Percentiles rank a stretch among this genome's conserved stretches.
phyloP scores from a whole-genome alignment of 1,140 invertebrate species.

The Ericerus pela region DNA sequence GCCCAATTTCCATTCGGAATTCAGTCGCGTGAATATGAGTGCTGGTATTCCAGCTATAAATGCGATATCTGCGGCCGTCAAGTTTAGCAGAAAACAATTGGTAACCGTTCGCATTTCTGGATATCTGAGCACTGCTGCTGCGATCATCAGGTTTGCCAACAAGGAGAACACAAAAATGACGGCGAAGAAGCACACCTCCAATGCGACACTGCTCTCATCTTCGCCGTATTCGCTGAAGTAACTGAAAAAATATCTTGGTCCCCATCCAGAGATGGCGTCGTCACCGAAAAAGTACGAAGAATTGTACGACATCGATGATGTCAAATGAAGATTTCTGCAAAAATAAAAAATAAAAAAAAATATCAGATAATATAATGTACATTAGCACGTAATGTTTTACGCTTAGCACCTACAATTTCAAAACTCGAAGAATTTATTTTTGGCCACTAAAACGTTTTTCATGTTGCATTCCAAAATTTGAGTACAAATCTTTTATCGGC shows the following conservation, averaged over 20 bases:
- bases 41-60: conserved; percentile 39
- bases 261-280: conserved; percentile 32
- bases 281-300: conserved; percentile 29
- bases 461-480: too few species aligned
- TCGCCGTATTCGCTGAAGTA: conserved; percentile 38
- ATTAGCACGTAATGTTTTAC: too few species aligned
- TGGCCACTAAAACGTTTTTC: too few species aligned
- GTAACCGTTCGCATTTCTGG: conserved; percentile 57
- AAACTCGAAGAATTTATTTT: too few species aligned
- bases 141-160: conserved; percentile 32
- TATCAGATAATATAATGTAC: too few species aligned
- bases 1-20: conserved; percentile 38
- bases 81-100: conserved; percentile 56
- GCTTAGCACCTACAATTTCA: too few species aligned
- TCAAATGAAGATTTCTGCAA: too few species aligned
- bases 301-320: too few species aligned
- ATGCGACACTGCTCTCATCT: conserved; percentile 22
- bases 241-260: conserved; percentile 35
- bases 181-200: conserved; percentile 31
- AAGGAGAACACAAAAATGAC: conserved; percentile 33
- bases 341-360: too few species aligned
- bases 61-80: conserved; percentile 47
- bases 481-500: too few species aligned
- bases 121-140: conserved; percentile 34
- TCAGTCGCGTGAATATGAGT: conserved; percentile 36